These are phyloP conservation scores for Arenaria interpres DNA, from an alignment of 2,113 vertebrate species.

Conservation along the genomic window DNA sequence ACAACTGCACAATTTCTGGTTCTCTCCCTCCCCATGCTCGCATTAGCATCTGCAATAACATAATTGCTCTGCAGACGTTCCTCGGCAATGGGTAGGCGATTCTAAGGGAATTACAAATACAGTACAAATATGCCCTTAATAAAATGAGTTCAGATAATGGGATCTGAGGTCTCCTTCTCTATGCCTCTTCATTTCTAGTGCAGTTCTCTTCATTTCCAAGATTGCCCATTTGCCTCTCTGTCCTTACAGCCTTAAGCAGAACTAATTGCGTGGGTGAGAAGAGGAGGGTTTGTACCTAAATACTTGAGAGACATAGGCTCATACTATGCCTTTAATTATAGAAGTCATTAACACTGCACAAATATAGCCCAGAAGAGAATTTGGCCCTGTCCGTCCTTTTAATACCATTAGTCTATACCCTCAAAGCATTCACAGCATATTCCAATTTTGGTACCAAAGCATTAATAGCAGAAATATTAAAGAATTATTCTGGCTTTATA, in stretches of 20 bases:
- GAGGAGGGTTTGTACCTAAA: constrained; percentile 34
- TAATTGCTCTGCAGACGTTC: constrained; percentile 51
- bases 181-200: constrained; percentile 26
- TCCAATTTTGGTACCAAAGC: background rate
- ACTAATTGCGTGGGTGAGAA: constrained; percentile 31
- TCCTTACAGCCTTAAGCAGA: constrained; percentile 24
- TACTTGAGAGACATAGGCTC: background rate
- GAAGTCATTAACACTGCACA: background rate
- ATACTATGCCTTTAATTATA: constrained; percentile 17
- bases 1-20: background rate
- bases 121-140: constrained; percentile 47
- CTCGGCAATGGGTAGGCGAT: background rate
- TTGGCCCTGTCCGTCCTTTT: background rate
- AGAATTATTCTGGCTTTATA: background rate
- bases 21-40: background rate
- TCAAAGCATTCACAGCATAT: background rate
- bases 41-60: constrained; percentile 48
- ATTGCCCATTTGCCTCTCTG: constrained; percentile 14
- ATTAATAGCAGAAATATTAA: background rate
- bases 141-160: constrained; percentile 59
- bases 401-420: background rate
- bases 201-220: constrained; percentile 21
- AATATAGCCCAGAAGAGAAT: background rate
- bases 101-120: constrained; percentile 60
- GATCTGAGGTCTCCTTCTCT: constrained; percentile 18